Conservation (phyloP, 1,140 invertebrate species). For the Drosophila chauvacae region DNA sequence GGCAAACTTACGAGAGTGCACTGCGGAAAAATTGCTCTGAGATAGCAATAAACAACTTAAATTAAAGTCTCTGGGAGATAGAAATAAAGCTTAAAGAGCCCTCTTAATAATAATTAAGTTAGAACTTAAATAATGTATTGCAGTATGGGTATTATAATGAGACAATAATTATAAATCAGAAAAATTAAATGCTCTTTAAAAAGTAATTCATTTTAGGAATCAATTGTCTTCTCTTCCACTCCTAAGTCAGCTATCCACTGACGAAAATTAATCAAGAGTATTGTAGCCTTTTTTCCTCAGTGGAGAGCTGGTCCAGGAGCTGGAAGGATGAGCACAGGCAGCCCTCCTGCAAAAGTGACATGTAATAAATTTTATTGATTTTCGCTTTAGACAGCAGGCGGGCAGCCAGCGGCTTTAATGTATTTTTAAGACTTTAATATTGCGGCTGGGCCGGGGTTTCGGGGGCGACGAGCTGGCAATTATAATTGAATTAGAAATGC, state of each 20-base stretch:
- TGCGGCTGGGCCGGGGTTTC: conserved; percentile 21
- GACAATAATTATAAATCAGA: not conserved
- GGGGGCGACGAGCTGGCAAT: conserved; percentile 40
- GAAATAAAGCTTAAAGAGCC: not conserved
- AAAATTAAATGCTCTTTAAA: not conserved
- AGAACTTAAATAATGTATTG: not conserved
- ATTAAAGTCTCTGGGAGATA: not conserved
- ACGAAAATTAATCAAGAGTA: not conserved
- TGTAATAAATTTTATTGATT: conserved; percentile 76
- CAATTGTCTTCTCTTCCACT: not conserved
- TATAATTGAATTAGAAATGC: conserved; percentile 57
- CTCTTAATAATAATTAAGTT: not conserved
- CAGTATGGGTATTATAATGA: not conserved
- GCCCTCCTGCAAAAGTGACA: conserved; percentile 50
- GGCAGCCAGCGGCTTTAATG: conserved; percentile 53
- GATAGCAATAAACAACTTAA: too few relatives aligned
- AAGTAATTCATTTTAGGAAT: not conserved
- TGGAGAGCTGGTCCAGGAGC: not conserved
- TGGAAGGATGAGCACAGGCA: conserved; percentile 10
- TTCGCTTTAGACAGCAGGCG: conserved; percentile 51
- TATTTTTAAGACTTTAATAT: conserved; percentile 65
- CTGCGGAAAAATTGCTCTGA: not conserved
- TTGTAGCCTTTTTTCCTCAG: not conserved
- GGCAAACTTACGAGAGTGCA: conserved; percentile 15
- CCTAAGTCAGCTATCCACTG: not conserved